phyloP scores from a whole-genome alignment of 2,888 invertebrate species.

The Monopis laevigella region DNA sequence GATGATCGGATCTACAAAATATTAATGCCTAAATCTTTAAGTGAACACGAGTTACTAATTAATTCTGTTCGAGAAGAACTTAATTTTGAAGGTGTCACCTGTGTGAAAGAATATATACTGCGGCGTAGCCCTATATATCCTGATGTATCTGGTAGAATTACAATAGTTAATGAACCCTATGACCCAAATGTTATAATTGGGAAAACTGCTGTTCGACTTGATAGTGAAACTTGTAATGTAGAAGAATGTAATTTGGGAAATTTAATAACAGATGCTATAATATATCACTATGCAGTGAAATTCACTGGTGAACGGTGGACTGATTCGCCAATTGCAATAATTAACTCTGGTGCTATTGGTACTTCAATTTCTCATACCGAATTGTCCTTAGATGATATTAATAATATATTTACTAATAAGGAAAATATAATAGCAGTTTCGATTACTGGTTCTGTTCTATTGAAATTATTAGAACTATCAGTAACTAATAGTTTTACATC shows the following conservation, averaged over 20 bases:
- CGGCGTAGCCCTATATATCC: conserved; percentile 73
- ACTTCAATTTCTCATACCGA: conserved; percentile 67
- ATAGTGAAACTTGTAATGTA: conserved; percentile 74
- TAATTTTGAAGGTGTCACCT: conserved; percentile 39
- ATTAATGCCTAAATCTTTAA: conserved; percentile 70
- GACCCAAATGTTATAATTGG: conserved; percentile 54
- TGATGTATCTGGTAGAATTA: conserved; percentile 72
- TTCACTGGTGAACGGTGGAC: conserved; percentile 73
- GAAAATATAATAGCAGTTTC: conserved; percentile 71
- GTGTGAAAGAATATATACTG: conserved; percentile 66
- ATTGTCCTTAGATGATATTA: conserved; percentile 77
- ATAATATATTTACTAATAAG: conserved; percentile 80
- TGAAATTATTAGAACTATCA: conserved; percentile 73
- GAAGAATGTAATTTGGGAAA: conserved; percentile 89
- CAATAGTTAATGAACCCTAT: neutral
- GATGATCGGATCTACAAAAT: conserved; percentile 69
- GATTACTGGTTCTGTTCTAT: conserved; percentile 72
- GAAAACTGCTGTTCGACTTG: conserved; percentile 73
- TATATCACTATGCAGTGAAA: conserved; percentile 64
- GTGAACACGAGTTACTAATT: conserved; percentile 71
- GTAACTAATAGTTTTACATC: conserved; percentile 56
- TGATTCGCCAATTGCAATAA: conserved; percentile 77
- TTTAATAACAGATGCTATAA: conserved; percentile 79
- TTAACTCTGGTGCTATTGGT: conserved; percentile 82
- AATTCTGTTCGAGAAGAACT: conserved; percentile 32